Percentiles rank a stretch among this genome's conserved stretches.
These are phyloP conservation scores for Aethina tumida DNA, from an alignment of 1,140 invertebrate genomes.

Conservation along the genomic window DNA sequence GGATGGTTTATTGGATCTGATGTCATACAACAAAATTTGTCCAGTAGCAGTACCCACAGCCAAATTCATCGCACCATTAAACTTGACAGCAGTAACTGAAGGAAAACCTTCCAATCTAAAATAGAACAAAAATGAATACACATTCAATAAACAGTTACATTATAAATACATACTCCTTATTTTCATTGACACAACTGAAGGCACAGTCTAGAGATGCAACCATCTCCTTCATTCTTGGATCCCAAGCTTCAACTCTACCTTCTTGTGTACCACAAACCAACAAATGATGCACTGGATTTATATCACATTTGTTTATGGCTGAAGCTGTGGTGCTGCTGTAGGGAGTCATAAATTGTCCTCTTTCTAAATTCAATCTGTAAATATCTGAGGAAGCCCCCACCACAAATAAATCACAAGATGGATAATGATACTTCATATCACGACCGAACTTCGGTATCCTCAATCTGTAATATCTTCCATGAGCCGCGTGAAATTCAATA, in stretches of 20 bases:
- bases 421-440: conserved; percentile 86
- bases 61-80: conserved; percentile 72
- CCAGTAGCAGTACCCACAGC: conserved; percentile 90
- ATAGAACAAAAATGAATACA: conserved; percentile 9
- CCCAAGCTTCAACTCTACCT: conserved; percentile 93
- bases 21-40: conserved; percentile 90
- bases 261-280: conserved; percentile 82
- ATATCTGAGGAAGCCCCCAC: conserved; percentile 84
- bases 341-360: conserved; percentile 86
- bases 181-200: conserved; percentile 53
- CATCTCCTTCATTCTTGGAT: conserved; percentile 67
- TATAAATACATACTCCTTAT: conserved; percentile 32
- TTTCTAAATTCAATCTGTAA: conserved; percentile 90
- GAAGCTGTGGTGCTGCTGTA: conserved; percentile 63
- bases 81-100: conserved; percentile 69
- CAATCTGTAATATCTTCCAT: conserved; percentile 83
- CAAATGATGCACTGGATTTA: conserved; percentile 85
- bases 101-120: conserved; percentile 55
- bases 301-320: conserved; percentile 74
- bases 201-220: conserved; percentile 82
- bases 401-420: conserved; percentile 85
- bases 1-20: conserved; percentile 82
- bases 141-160: background rate
- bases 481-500: conserved; percentile 90
- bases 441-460: conserved; percentile 92